A percentile compares a stretch with the other conserved stretches of the same genome.
Evolutionary conservation across 2,797 vertebrate species (phyloP).

Genomic region (Periophthalmus magnuspinnatus): DNA sequence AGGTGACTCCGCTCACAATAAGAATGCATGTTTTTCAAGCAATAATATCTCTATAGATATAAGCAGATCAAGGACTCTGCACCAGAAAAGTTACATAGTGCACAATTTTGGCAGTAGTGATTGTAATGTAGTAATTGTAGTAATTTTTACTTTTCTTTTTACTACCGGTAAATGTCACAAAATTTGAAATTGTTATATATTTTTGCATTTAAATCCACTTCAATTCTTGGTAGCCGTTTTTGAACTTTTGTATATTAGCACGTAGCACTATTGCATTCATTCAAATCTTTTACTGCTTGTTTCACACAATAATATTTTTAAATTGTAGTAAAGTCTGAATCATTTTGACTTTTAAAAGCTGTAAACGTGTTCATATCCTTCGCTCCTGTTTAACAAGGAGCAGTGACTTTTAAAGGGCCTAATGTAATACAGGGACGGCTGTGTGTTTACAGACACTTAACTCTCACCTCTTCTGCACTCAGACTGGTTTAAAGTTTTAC

Average conservation of each 20-base stretch:
- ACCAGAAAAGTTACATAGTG: too few relatives aligned
- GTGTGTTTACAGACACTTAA: constrained; percentile 37
- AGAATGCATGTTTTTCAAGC: too few relatives aligned
- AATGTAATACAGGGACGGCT: constrained; percentile 47
- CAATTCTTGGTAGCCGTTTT: too few relatives aligned
- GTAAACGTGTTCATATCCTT: constrained; percentile 4
- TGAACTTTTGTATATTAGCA: background rate
- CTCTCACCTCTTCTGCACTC: constrained; percentile 25
- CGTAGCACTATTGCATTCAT: background rate
- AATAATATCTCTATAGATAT: too few relatives aligned
- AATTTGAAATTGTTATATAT: too few relatives aligned
- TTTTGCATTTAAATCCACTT: too few relatives aligned
- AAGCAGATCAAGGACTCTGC: too few relatives aligned
- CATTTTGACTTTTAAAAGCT: constrained; percentile 5
- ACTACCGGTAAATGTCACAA: too few relatives aligned
- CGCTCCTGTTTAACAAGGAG: constrained; percentile 46
- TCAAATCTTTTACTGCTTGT: background rate
- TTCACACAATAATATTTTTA: background rate
- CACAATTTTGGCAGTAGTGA: too few relatives aligned
- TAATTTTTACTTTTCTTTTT: too few relatives aligned
- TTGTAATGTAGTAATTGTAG: too few relatives aligned
- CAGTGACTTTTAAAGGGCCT: constrained; percentile 42
- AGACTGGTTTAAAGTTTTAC: constrained; percentile 33
- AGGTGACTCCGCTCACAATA: too few relatives aligned
- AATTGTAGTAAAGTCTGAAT: background rate